Evolutionary conservation across 2,113 vertebrate genomes (phyloP), one percentile per base, ranked within the genome.

Genomic region (Cairina moschata): DNA sequence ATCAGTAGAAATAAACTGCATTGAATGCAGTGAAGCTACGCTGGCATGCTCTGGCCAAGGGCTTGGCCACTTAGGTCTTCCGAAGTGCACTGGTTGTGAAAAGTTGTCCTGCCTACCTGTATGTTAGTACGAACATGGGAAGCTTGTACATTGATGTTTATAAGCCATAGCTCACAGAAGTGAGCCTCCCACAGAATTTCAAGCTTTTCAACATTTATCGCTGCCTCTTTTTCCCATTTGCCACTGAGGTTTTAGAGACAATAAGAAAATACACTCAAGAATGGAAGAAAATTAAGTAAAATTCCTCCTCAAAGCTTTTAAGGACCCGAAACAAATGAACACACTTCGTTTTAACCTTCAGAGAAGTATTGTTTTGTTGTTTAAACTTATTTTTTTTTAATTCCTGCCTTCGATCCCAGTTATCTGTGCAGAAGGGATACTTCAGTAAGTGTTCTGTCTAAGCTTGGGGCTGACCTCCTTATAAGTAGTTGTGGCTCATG

Each of bases 391-490:
- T 54, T 54, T 86, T 34, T 5, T 34, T 86, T 34, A 40, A 40
- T 38, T 2, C 2, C 22, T 48, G 6, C 4, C 6, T 58, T 18
- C 7, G 5, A 31, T 0, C n/a, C 16, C 72, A 29, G 12, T 73
- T 85, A 59, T 8, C 58, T 76, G 4, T 23, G 6, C 38, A 59
- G 36, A 93, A 77, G 5, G 22, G 31, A 13, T 46, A 29, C 11
- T 38, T 29, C 29, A 77, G 21, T 17, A 58, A 6, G 42, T 78
- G 8, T 68, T 83, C 15, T 42, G 7, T 36, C 63, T 63, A 34
- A 46, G 18, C 17, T 54, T 86, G 31, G 31, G 10, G 48, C 26
- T 26, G 21, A 55, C 48, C 9, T 75, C 9, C 48, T 56, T 84
- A 81, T 52, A 50, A 44, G 50, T 81, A 44, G 7, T 34, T 69